These are phyloP conservation scores for Acrocephalus kingi DNA, from an alignment of 2,113 vertebrate genomes.

Conservation along the genomic window DNA sequence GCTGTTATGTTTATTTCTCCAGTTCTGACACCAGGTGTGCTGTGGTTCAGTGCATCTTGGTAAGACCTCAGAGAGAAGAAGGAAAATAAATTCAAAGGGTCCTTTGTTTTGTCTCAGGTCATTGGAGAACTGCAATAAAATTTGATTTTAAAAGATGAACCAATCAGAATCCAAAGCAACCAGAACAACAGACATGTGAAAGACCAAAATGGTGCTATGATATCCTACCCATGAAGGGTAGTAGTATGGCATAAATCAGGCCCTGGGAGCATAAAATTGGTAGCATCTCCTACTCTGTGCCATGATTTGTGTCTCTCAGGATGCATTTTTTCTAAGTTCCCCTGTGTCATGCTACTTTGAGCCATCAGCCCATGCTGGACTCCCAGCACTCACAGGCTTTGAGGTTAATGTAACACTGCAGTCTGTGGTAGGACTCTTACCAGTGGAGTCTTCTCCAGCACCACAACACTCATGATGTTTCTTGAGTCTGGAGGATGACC, in stretches of 20 bases:
- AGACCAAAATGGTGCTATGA: neutral
- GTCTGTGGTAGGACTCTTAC: neutral
- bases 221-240: neutral
- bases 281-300: neutral
- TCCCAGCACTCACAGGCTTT: neutral
- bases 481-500: neutral
- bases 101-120: neutral
- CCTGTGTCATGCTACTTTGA: neutral
- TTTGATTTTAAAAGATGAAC: neutral
- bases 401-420: neutral
- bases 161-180: neutral
- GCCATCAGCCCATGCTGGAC: neutral
- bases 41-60: neutral
- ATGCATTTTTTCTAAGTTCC: neutral
- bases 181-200: neutral
- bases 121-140: neutral
- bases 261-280: neutral
- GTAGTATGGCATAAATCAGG: neutral
- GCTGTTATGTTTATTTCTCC: neutral
- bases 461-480: neutral
- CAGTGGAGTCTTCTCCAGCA: neutral
- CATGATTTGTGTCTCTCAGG: neutral
- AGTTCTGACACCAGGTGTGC: neutral
- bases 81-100: neutral
- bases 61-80: neutral